Evolutionary conservation across 2,113 vertebrate species (phyloP), one percentile per base, ranked within the genome.

Genomic region (Sorex fumeus): DNA sequence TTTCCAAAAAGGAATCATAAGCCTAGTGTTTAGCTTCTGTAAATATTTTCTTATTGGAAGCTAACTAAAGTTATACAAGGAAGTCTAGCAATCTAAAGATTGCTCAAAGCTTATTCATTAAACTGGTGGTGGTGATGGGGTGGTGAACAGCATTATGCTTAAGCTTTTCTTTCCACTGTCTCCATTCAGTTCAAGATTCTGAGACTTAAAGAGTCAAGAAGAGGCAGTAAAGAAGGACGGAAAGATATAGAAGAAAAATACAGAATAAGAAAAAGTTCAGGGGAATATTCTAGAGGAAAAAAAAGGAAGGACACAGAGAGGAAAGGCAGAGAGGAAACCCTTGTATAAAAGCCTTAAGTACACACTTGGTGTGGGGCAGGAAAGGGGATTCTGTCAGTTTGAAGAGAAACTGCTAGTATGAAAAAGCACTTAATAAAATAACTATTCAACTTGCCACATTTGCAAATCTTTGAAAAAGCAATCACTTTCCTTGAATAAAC

Each of bases 381-480:
- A 11, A 11, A 66, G 7, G 27, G 64, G 27, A 23, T 5, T 6
- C 23, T 28, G 72, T 28, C 5, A 1, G 53, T 40, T 40, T 40
- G 40, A 7, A 40, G 4, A 40, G 60, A 32, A 16, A 64, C 1
- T 67, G 36, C 94, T 97, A 23, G 12, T 64, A 88, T 72, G 82
- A 93, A 88, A 23, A 74, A 82, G 50, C 47, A 30, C 10, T 18
- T 3, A 77, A 78, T 60, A 88, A 81, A 92, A 90, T 27, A 90
- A 81, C 92, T 36, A 88, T 90, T 78, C 91, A 92, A 89, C 77
- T 16, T 71, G 93, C 75, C 92, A 97, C 89, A 47, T 77, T 94
- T 92, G 90, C 71, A 96, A 95, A 16, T 40, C 84, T 95, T 92
- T 95, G 84, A 94, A 95, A 97, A 97, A 93, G 76, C 81, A 96